Conservation (phyloP, 2,888 invertebrate species). For the Drosophila pseudotalamancana region DNA sequence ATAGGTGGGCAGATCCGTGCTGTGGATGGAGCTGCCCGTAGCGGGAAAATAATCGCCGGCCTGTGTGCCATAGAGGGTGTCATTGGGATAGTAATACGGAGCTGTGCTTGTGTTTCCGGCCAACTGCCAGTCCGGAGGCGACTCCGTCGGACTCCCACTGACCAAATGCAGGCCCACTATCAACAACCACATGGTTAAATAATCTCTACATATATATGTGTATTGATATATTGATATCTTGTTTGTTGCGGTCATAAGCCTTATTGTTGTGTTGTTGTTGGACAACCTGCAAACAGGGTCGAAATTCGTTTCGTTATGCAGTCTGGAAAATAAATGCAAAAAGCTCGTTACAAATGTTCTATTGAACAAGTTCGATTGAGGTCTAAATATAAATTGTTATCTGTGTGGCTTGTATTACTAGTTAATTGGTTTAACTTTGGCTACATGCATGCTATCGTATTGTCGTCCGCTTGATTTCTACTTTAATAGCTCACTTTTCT, state of each 20-base stretch:
- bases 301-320: conserved; percentile 17
- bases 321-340: conserved; percentile 48
- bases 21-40: conserved; percentile 43
- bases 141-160: conserved; percentile 36
- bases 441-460: too few relatives aligned
- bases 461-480: too few relatives aligned
- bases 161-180: conserved; percentile 49
- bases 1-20: conserved; percentile 67
- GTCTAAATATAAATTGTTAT: background rate
- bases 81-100: conserved; percentile 34
- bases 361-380: background rate
- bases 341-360: conserved; percentile 24
- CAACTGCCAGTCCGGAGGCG: conserved; percentile 6
- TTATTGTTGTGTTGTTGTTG: conserved; percentile 16
- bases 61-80: conserved; percentile 35
- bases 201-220: background rate
- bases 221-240: background rate
- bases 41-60: conserved; percentile 18
- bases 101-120: conserved; percentile 4
- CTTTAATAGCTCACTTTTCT: too few relatives aligned
- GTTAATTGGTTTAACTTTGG: background rate
- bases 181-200: conserved; percentile 55
- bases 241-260: conserved; percentile 1
- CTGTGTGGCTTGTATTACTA: background rate
- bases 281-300: conserved; percentile 4